Conservation (phyloP, 30 jellyfish, hydroid and myxozoan genomes). For the Rhopilema esculentum region DNA sequence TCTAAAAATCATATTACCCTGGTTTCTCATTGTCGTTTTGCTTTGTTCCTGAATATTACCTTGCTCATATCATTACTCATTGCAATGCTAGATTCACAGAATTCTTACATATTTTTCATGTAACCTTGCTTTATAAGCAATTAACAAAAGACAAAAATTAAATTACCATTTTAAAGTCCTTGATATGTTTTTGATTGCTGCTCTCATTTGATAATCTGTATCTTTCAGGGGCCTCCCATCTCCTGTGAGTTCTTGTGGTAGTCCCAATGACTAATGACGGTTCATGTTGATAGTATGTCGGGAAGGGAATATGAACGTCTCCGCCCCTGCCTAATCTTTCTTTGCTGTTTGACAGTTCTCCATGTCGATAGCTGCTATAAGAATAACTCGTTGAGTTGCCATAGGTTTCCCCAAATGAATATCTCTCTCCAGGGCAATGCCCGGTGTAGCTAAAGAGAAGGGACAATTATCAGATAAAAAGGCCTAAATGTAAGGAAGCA, state of each 20-base stretch:
- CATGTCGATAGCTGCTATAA: conserved; percentile 34
- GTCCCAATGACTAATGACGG: conserved; percentile 76
- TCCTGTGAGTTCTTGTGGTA: conserved; percentile 44
- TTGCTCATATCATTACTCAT: no score
- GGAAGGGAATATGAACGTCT: conserved; percentile 58
- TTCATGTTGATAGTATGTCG: conserved; percentile 52
- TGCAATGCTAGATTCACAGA: no score
- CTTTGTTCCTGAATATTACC: no score
- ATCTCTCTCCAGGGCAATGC: conserved; percentile 65
- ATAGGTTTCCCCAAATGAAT: conserved; percentile 64
- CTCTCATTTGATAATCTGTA: conserved; percentile 29
- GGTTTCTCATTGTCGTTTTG: no score
- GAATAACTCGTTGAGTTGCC: conserved; percentile 64
- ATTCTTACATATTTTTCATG: no score
- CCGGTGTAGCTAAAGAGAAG: conserved; percentile 65
- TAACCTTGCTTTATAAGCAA: no score
- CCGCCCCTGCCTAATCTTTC: conserved; percentile 73
- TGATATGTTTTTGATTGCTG: conserved; percentile 24
- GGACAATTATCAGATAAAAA: not conserved
- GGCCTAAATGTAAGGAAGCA: no score
- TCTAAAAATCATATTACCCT: no score
- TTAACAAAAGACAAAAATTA: not conserved
- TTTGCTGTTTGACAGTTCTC: conserved; percentile 37
- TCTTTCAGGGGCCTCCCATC: conserved; percentile 81
- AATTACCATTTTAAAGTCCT: conserved; percentile 57